Conservation (phyloP, 1,140 invertebrate species). For the Brachionus sp. region DNA sequence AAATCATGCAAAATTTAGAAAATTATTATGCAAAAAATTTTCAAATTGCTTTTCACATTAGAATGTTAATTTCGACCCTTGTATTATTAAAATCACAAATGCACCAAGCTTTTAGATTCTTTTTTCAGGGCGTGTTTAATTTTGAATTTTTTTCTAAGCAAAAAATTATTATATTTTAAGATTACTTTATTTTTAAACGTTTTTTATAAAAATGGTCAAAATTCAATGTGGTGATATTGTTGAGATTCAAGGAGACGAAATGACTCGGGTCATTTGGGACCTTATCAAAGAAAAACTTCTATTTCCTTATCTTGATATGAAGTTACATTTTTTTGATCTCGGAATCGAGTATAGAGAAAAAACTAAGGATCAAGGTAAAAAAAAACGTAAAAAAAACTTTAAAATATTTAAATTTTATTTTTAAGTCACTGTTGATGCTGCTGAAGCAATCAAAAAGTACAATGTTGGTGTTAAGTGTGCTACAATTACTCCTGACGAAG, state of each 20-base stretch:
- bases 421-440: slow-evolving; percentile 88
- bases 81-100: not conserved
- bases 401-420: not conserved
- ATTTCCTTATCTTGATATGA: slow-evolving; percentile 89
- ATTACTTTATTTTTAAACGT: not conserved
- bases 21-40: not conserved
- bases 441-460: slow-evolving; percentile 91
- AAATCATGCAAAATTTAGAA: slow-evolving; percentile 62
- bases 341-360: slow-evolving; percentile 89
- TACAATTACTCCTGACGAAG: slow-evolving; percentile 96
- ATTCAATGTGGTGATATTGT: slow-evolving; percentile 61
- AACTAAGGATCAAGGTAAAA: slow-evolving; percentile 74
- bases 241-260: slow-evolving; percentile 95
- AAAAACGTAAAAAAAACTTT: not conserved
- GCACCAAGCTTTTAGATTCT: not conserved
- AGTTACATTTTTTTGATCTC: slow-evolving; percentile 89
- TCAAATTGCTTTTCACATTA: not conserved
- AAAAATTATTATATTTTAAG: not conserved
- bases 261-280: slow-evolving; percentile 98
- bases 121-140: not conserved
- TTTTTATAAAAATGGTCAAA: slow-evolving; percentile 33
- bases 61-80: not conserved
- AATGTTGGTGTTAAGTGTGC: slow-evolving; percentile 99
- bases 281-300: slow-evolving; percentile 95
- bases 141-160: not conserved